Evolutionary conservation across 2,113 vertebrate genomes (phyloP).

Genomic region (Peromyscus polionotus): DNA sequence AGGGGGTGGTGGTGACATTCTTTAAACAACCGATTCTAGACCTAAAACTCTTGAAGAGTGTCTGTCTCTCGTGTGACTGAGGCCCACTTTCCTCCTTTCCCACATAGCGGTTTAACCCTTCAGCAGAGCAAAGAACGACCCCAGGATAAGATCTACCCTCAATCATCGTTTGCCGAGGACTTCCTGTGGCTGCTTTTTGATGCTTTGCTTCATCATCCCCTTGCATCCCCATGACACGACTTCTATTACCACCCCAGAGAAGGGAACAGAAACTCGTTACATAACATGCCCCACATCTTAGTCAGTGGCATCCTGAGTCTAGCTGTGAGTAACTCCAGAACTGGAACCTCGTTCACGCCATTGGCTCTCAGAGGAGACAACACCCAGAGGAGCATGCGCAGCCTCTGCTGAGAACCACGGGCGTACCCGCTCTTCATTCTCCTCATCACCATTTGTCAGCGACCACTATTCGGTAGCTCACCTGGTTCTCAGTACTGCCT

Average conservation of each 20-base stretch:
- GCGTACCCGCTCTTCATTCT: not conserved
- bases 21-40: conserved; percentile 53
- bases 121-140: not conserved
- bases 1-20: not conserved
- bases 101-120: conserved; percentile 49
- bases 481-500: not conserved
- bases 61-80: not conserved
- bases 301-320: not conserved
- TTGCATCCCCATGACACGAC: not conserved
- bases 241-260: conserved; percentile 9
- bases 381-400: not conserved
- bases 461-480: not conserved
- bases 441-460: not conserved
- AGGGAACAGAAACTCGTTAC: not conserved
- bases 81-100: conserved; percentile 16
- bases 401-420: not conserved
- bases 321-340: not conserved
- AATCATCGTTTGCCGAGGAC: not conserved
- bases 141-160: not conserved
- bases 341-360: not conserved
- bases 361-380: not conserved
- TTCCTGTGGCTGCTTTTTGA: too few relatives aligned
- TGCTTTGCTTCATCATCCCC: not conserved
- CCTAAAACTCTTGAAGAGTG: conserved; percentile 42
- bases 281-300: not conserved